Percentiles rank a stretch among this genome's conserved stretches.
Evolutionary conservation across 2,797 vertebrate species (phyloP).

Genomic region (Phrynocephalus forsythii): DNA sequence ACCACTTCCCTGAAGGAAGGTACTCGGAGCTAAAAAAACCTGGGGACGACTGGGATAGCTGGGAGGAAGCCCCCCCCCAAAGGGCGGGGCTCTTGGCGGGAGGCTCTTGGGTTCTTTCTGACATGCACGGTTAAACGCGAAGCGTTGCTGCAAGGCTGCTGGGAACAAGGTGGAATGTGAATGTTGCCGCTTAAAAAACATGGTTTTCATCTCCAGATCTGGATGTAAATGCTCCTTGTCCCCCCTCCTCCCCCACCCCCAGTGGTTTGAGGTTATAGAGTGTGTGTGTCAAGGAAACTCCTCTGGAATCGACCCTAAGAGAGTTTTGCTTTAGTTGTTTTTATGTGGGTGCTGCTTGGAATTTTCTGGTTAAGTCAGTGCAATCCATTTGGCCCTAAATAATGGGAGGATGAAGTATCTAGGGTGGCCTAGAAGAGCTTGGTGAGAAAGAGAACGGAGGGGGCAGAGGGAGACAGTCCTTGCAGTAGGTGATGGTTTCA

Average conservation of each 20-base stretch:
- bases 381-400: not conserved
- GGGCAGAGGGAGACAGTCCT: not conserved
- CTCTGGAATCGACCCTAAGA: not conserved
- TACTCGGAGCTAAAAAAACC: conserved; percentile 54
- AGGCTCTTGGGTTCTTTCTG: not conserved
- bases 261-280: not conserved
- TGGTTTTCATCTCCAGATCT: no score
- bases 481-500: no score
- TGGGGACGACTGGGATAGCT: no score
- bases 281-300: not conserved
- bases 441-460: not conserved
- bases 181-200: not conserved
- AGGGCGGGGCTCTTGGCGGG: not conserved
- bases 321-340: not conserved
- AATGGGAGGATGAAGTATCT: not conserved
- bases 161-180: not conserved
- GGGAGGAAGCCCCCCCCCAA: not conserved
- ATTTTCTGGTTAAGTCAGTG: not conserved
- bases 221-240: no score
- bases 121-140: not conserved
- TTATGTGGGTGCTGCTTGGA: not conserved
- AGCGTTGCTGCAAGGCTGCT: not conserved
- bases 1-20: conserved; percentile 91
- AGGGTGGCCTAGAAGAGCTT: not conserved
- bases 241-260: no score